phyloP scores from a whole-genome alignment of 2,797 vertebrate genomes.

The Anisognathus igniventris region DNA sequence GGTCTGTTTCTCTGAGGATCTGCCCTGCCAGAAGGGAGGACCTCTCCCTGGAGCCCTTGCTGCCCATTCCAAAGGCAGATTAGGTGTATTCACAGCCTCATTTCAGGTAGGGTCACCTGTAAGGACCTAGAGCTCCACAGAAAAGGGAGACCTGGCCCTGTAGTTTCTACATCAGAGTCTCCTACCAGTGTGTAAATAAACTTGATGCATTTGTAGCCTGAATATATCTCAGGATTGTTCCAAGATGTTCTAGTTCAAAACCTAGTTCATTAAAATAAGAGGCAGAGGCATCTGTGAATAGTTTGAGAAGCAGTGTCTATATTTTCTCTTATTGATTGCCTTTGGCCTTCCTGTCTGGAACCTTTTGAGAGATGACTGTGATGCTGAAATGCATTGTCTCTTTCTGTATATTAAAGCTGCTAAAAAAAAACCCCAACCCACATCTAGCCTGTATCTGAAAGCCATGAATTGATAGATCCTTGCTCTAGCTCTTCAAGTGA shows the following conservation, averaged over 20 bases:
- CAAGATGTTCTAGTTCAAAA: constrained; percentile 14
- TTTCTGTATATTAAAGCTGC: neutral
- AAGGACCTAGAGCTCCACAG: neutral
- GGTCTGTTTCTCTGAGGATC: neutral
- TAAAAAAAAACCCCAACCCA: neutral
- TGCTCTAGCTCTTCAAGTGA: neutral
- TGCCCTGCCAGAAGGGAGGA: neutral
- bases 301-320: constrained; percentile 9
- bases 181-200: neutral
- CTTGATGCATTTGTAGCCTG: neutral
- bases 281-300: neutral
- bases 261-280: constrained; percentile 8
- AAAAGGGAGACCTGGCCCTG: neutral
- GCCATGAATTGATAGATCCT: neutral
- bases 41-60: neutral
- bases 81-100: neutral
- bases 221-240: neutral
- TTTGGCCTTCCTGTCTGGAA: neutral
- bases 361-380: neutral
- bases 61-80: neutral
- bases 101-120: neutral
- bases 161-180: neutral
- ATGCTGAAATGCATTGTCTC: neutral
- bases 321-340: constrained; percentile 10
- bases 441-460: neutral